Conservation (phyloP, 2,113 vertebrate species). For the Rafetus swinhoei region DNA sequence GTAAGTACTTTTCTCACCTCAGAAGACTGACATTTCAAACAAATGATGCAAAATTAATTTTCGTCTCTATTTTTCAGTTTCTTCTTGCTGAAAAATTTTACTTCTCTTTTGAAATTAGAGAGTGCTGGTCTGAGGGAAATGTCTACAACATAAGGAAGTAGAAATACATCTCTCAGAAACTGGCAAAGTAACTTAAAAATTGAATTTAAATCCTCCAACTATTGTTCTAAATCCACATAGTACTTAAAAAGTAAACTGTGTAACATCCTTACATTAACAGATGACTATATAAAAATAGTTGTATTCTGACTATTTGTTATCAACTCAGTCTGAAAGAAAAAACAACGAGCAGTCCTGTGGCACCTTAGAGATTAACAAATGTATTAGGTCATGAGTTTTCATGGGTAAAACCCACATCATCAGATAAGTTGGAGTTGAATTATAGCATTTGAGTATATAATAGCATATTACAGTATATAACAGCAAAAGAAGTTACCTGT, state of each 20-base stretch:
- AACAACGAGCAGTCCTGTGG: no score
- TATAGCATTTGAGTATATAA: no score
- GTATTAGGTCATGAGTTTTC: no score
- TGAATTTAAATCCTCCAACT: slow-evolving; percentile 25
- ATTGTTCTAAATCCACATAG: slow-evolving; percentile 18
- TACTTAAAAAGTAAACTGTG: slow-evolving; percentile 12
- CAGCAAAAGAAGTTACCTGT: no score
- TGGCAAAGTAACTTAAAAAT: slow-evolving; percentile 19
- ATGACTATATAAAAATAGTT: slow-evolving; percentile 10
- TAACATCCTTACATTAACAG: neutral
- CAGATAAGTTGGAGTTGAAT: no score
- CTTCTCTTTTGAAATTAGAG: neutral
- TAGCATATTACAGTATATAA: no score
- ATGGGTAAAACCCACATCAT: no score
- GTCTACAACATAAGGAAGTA: slow-evolving; percentile 10
- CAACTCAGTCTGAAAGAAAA: neutral
- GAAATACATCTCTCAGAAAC: slow-evolving; percentile 15
- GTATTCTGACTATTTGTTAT: neutral
- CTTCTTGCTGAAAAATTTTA: slow-evolving; percentile 35
- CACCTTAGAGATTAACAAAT: no score
- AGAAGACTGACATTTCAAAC: slow-evolving; percentile 46
- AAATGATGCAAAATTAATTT: slow-evolving; percentile 51
- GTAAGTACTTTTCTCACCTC: slow-evolving; percentile 5
- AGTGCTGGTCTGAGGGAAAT: slow-evolving; percentile 18
- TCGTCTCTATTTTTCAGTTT: slow-evolving; percentile 40